Evolutionary conservation across 2,113 vertebrate species (phyloP), one percentile per base, ranked within the genome.

Genomic region (Prunella himalayana): DNA sequence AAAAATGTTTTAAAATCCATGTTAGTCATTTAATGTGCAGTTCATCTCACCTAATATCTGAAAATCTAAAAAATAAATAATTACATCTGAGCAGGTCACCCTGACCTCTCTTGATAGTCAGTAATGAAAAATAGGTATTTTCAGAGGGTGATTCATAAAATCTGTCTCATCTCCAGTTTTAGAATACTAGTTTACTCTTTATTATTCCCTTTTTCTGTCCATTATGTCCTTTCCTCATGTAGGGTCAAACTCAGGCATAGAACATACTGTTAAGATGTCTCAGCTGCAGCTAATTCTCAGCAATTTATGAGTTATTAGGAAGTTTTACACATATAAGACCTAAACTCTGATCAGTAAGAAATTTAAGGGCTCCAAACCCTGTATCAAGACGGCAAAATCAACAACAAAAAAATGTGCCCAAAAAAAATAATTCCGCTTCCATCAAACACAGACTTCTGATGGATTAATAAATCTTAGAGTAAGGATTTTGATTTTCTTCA

Each of bases 61-160:
- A 51, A 93, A 94, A 93, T 16, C 12, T 88, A 5, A 88, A 85
- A 80, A 30, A 45, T 53, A 79, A 90, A 69, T 68, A 69, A 28
- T 28, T 75, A 20, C 59, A 41, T 57, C n/a, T 80, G 53, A 76
- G 15, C 24, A 35, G 70, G 61, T 82, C 54, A 82, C 11, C 37
- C 12, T 77, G 65, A 59, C 6, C n/a, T 91, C 15, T 47, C 14
- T 45, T 60, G 9, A 28, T 30, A 82, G 15, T n/a, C 45, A 12
- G 3, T 37, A 50, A 56, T n/a, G 42, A 61, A 85, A 87, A 93
- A 45, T 1, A 69, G 9, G 6, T 13, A 45, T 87, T 89, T 91
- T 72, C 41, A 84, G 53, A 64, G 19, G 7, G 30, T 76, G 70
- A 64, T 49, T 90, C 57, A 72, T 41, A 79, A 86, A 76, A 50